Base-by-base conservation (phyloP, 1,140 invertebrate genomes). In the Hylaeus volcanicus region DNA sequence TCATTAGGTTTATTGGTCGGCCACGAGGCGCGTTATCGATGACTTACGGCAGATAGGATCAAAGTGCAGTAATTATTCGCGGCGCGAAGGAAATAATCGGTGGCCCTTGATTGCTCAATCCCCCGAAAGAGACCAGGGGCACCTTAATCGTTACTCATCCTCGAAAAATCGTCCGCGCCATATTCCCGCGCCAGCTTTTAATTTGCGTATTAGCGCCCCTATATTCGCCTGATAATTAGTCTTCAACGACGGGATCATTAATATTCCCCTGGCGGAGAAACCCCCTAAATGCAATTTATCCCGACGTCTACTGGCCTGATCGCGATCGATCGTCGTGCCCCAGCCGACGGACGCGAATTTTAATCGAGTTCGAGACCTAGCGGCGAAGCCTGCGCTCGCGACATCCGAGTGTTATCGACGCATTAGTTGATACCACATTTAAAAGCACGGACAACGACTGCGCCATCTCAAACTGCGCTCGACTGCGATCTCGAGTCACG, bases 101-200 rank as follows among this genome's bases (percentile, higher is more conserved):
- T 82, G 26, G 26, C 76, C 63, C 55, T 73, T 88, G 83, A 92
- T 92, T 91, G 89, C 88, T 90, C 90, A 90, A 90, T 92, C 87
- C 75, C 65, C 53, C n/a, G 43, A 6, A 12, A 12, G 70, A 8
- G 70, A 70, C 39, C 15, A 66, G 63, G 41, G 68, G 83, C 76
- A 84, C 87, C 48, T 78, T 76, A 86, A 90, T 90, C 90, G 90
- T 90, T 88, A 86, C 77, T 89, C 86, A 87, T 84, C 84, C 71
- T 58, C 77, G 79, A 89, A 90, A 89, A 85, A 83, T 72, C 73
- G 48, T 58, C 41, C 48, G 60, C 68, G 12, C 79, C 63, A 84
- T 80, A 74, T 75, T 72, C 70, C 82, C 68, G 66, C 55, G 77
- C 85, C 85, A 83, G 56, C 82, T 86, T 85, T 90, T 87, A 88